These are phyloP conservation scores for Hydroisotoma schaefferi DNA, from an alignment of 2,888 invertebrate genomes.

Conservation along the genomic window DNA sequence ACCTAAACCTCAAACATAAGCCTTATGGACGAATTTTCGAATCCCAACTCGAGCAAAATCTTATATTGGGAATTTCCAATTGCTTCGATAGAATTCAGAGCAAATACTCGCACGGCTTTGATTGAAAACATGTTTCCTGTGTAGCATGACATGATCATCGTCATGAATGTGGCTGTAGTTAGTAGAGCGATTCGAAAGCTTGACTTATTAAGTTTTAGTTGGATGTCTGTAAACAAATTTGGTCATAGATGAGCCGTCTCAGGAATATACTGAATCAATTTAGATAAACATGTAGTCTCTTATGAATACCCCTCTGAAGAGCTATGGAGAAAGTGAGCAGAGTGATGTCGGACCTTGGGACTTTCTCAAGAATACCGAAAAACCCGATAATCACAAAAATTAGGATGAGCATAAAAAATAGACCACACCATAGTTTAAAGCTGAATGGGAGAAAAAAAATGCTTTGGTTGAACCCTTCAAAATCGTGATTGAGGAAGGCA, in stretches of 20 bases:
- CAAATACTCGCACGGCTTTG: constrained; percentile 25
- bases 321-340: constrained; percentile 10
- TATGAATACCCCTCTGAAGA: constrained; percentile 23
- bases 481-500: constrained; percentile 27
- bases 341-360: background rate
- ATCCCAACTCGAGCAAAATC: constrained; percentile 23
- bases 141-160: constrained; percentile 31
- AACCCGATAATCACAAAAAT: constrained; percentile 9
- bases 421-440: constrained; percentile 16
- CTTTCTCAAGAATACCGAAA: background rate
- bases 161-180: constrained; percentile 10
- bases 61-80: constrained; percentile 24
- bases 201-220: background rate
- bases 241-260: background rate
- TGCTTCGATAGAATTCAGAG: constrained; percentile 29
- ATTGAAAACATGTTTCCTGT: constrained; percentile 35
- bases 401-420: constrained; percentile 12
- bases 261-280: background rate
- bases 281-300: background rate
- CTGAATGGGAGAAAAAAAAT: constrained; percentile 25
- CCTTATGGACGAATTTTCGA: constrained; percentile 13
- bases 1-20: constrained; percentile 21
- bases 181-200: constrained; percentile 13
- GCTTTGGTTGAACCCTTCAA: constrained; percentile 20
- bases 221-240: too few relatives aligned